These are phyloP conservation scores for Fratercula arctica DNA, from an alignment of 2,797 vertebrate genomes.

Conservation along the genomic window DNA sequence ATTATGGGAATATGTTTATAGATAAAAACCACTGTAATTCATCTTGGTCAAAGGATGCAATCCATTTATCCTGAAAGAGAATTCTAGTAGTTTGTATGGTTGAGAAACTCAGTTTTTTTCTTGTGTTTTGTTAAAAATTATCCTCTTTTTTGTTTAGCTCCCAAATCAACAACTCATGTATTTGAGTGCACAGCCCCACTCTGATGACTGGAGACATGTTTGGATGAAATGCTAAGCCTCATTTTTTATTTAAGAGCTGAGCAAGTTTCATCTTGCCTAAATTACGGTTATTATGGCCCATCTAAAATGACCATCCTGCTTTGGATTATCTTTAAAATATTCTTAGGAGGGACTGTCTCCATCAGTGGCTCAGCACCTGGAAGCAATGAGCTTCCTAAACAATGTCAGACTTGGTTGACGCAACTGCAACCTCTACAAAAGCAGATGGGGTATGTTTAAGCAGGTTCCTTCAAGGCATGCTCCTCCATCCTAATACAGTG, in stretches of 20 bases:
- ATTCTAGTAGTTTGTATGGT: neutral
- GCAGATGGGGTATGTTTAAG: neutral
- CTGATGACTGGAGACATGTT: neutral
- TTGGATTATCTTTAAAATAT: neutral
- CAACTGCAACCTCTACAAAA: neutral
- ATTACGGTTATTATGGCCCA: neutral
- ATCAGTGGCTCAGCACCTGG: neutral
- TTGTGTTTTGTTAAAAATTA: neutral
- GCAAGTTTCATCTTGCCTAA: slow-evolving; percentile 37
- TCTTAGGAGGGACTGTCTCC: neutral
- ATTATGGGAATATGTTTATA: neutral
- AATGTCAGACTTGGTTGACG: neutral
- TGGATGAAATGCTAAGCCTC: slow-evolving; percentile 7
- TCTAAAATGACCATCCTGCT: neutral
- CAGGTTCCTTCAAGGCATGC: neutral
- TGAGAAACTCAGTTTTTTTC: neutral
- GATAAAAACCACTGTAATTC: neutral
- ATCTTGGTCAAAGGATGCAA: neutral
- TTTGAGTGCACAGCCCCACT: neutral
- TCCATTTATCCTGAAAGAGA: neutral
- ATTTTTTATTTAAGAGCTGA: neutral
- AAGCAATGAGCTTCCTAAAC: slow-evolving; percentile 5
- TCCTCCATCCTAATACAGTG: neutral
- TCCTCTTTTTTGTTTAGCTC: neutral
- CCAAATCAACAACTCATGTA: neutral